Evolutionary conservation across 2,113 vertebrate genomes (phyloP).

Genomic region (Paramormyrops kingsleyae): DNA sequence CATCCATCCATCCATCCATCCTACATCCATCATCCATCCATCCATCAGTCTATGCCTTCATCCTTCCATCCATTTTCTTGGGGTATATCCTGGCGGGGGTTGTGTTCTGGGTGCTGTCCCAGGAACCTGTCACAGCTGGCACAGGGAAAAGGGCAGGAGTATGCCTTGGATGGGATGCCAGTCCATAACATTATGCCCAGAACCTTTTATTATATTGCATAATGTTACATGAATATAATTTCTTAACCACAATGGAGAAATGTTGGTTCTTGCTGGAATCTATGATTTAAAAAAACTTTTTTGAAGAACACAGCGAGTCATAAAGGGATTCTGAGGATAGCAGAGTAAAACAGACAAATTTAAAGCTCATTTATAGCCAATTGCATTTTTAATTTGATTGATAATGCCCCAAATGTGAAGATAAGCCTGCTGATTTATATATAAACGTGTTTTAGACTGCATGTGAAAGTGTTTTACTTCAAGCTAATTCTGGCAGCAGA

Average conservation of each 20-base stretch:
- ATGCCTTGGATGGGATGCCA: neutral
- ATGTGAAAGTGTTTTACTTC: neutral
- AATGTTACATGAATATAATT: neutral
- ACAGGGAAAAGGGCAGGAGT: neutral
- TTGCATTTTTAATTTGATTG: neutral
- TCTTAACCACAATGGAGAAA: neutral
- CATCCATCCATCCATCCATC: neutral
- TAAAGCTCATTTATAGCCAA: neutral
- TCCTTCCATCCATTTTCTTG: neutral
- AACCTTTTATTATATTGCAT: neutral
- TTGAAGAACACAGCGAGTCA: neutral
- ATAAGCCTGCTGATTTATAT: neutral
- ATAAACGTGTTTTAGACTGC: neutral
- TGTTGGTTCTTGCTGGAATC: neutral
- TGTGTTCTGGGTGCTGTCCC: neutral
- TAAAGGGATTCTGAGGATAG: neutral
- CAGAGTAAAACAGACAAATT: neutral
- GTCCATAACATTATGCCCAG: neutral
- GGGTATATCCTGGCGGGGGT: neutral
- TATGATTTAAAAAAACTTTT: neutral
- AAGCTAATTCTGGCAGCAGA: neutral
- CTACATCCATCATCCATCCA: neutral
- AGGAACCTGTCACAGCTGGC: neutral
- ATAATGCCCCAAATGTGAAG: neutral
- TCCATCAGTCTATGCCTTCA: neutral